Base-by-base conservation (phyloP, 2,113 vertebrate genomes). In the Anarrhichthys ocellatus region DNA sequence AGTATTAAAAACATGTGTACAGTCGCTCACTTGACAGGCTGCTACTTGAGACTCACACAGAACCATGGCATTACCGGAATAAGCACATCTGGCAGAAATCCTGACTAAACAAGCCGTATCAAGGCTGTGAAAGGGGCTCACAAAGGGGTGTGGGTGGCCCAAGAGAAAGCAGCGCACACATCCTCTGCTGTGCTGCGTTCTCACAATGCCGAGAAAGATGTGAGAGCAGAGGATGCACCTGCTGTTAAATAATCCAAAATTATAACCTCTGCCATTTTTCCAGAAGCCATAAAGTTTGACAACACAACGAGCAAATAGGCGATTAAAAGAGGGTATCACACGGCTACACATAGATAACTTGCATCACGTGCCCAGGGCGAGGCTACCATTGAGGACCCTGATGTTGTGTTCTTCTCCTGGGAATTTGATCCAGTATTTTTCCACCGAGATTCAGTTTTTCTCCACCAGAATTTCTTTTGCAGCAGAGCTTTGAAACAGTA, bases 351-450 rank as follows among this genome's bases (percentile, higher is more conserved):
- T 48, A 48, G 17, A 48, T 48, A 48, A 18, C 46, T 48, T 32
- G 29, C 29, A 32, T 32, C 29, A 32, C 3, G 36, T 36, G 36
- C 36, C 36, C 44, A 64, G 8, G 0, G 22, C 7, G 13, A 38
- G 17, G 22, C 50, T 38, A 4, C 59, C 17, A 9, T 6, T 2
- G 14, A 27, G 27, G 61, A 20, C 7, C 9, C 2, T 52, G 44
- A 11, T 36, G 22, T 7, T 32, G 6, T 34, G 5, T 68, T 24
- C 18, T 61, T 44, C 46, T 59, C 6, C 24, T 22, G 17, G n/a
- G 6, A 69, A 50, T 73, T 10, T 18, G 20, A 15, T 24, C 15
- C 29, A 81, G 78, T 74, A 40, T 48, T 79, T 85, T 85, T 64
- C 61, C 71, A 79, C 10, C 5, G 15, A 14, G 36, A 67, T 66